Evolutionary conservation across 2,113 vertebrate species (phyloP), one percentile per base, ranked within the genome.

Genomic region (Jaculus jaculus): DNA sequence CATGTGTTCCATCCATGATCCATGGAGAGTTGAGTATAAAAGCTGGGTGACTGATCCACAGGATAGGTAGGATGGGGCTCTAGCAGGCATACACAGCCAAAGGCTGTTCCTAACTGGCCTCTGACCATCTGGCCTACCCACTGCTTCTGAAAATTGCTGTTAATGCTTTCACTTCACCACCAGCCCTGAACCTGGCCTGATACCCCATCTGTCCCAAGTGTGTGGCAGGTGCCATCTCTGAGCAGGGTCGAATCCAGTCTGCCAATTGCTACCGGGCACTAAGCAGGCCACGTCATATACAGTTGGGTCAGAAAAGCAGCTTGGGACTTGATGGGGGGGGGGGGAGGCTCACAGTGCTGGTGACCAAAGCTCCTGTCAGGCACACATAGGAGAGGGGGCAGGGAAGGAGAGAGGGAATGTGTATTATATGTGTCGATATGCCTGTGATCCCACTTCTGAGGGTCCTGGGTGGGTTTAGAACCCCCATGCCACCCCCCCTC

Each of bases 371-470:
- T 9, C 61, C 39, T 7, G 58, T 7, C 16, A 60, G 47, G 26
- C 5, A 17, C 21, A 30, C n/a, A 21, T 15, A 30, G 4, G 32
- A 47, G 42, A 47, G 42, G 42, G 42, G 4, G 6, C 6, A 15
- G 13, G 13, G 0, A 13, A 0, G 30, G 16, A 4, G 10, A 71
- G 13, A 9, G 71, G 4, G 7, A 5, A 2, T 3, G 6, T 30
- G 34, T 24, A 23, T 18, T 32, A n/a, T n/a, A 20, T 26, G 13
- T 18, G 72, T 32, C 7, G 23, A 32, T 7, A 26, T 54, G 11
- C 72, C 15, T 66, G 21, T 24, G 39, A 10, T 34, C 16, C 73
- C 21, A n/a, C 30, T 3, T 28, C 32, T 18, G 4, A 37, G 63
- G 1, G 11, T 39, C 39, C n/a, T 1, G 13, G 83, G 28, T 4